phyloP scores from a whole-genome alignment of 2,797 vertebrate species.

The Nyctalus aviator region DNA sequence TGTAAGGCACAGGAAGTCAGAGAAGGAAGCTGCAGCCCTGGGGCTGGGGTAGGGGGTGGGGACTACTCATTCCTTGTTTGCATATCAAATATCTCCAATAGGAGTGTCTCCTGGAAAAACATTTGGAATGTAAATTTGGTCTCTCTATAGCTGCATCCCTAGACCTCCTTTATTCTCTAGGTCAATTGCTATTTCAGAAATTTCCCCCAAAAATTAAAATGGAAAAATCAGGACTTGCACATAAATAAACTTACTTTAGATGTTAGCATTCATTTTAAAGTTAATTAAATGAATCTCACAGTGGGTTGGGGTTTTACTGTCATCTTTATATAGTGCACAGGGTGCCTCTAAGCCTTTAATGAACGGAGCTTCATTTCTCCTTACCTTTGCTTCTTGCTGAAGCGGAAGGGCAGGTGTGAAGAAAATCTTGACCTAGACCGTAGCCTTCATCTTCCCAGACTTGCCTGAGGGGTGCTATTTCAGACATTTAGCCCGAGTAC shows the following conservation, averaged over 20 bases:
- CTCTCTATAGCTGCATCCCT: neutral
- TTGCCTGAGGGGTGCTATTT: neutral
- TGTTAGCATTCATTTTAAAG: constrained; percentile 28
- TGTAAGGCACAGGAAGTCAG: neutral
- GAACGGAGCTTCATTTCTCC: neutral
- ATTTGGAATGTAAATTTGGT: neutral
- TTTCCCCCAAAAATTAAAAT: neutral
- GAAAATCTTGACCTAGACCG: neutral
- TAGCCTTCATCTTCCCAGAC: neutral
- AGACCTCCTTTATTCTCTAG: neutral
- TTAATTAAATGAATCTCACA: constrained; percentile 11
- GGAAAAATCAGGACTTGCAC: neutral
- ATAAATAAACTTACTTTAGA: neutral
- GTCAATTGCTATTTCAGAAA: constrained; percentile 20
- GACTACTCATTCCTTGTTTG: neutral
- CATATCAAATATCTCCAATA: neutral
- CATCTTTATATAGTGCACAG: neutral
- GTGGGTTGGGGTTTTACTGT: neutral
- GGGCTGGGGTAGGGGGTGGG: accelerated
- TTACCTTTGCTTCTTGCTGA: neutral
- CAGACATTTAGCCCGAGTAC: neutral
- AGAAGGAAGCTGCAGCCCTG: neutral
- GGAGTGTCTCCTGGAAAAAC: neutral
- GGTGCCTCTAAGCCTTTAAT: neutral
- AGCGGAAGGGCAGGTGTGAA: neutral